Evolutionary conservation across 2,797 vertebrate genomes (phyloP).

Genomic region (Arnoldichthys spilopterus): DNA sequence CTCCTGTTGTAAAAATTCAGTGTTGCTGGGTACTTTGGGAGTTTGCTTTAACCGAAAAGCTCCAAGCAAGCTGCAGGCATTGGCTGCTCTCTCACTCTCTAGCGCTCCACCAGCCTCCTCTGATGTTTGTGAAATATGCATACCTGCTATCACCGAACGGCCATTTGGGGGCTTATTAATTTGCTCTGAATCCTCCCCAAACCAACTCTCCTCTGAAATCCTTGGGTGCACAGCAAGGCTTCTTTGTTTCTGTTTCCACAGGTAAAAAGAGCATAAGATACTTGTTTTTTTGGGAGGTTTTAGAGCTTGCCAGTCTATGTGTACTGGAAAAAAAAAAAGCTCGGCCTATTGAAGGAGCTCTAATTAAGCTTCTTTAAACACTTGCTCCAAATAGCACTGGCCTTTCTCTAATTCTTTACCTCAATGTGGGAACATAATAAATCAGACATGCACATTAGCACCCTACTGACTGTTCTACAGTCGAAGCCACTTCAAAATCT

Average conservation of each 20-base stretch:
- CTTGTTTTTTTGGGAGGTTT: neutral
- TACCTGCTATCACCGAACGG: constrained; percentile 11
- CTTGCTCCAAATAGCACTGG: neutral
- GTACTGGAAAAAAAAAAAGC: neutral
- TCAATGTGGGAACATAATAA: neutral
- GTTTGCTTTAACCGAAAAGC: constrained; percentile 73
- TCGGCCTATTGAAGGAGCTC: neutral
- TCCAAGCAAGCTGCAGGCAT: constrained; percentile 75
- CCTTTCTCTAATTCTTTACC: constrained; percentile 9
- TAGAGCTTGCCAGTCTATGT: neutral
- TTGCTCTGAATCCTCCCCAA: neutral
- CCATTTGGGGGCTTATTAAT: constrained; percentile 39
- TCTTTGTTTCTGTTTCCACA: neutral
- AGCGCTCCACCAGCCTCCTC: constrained; percentile 66
- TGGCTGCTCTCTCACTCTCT: constrained; percentile 70
- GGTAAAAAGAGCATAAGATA: constrained; percentile 5
- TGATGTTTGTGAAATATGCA: constrained; percentile 64
- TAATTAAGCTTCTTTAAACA: constrained; percentile 3
- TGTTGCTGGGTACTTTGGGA: constrained; percentile 61
- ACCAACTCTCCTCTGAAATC: neutral
- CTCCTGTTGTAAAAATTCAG: constrained; percentile 76
- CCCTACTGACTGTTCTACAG: neutral
- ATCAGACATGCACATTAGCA: constrained; percentile 6
- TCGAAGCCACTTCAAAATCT: neutral
- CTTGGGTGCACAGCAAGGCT: constrained; percentile 6